Evolutionary conservation across 37 sponge, comb jelly and placozoan species (phyloP), one percentile per base, ranked within the genome.

Genomic region (Beroe forskalii): DNA sequence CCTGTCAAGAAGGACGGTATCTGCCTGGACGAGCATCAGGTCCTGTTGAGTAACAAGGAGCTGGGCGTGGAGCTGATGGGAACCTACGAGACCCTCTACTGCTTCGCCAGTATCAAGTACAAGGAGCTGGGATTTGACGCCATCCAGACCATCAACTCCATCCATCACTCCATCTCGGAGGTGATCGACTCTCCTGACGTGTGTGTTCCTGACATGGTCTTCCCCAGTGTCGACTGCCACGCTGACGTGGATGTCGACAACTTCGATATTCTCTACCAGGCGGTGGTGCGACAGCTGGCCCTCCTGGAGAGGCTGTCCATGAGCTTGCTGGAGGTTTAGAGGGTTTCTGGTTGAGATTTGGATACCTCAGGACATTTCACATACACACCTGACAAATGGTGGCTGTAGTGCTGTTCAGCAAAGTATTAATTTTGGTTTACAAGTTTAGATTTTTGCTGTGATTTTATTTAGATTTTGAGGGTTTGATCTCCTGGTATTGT

Each of bases 1-100:
- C 55, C 55, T 6, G 55, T 48, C 93, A 32, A 96, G 76, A 35
- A 25, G 0, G 19, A 94, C 72, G 23, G 95, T 91, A 0, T 31
- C 32, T 23, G 67, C 80, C 63, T 95, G 91, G 55, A 48, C 55
- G 55, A 48, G 12, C 55, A 48, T 12, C 55, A 48, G 55, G 55
- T 48, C 12, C 12, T 48, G 55, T 12, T 48, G 12, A 48, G 55
- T 12, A 48, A 48, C 55, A 48, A 48, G 12, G 12, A 48, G 55
- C 6, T 48, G 12, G 55, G 55, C 12, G 55, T 48, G 6, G 55
- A 48, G 55, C 55, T 48, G 12, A 48, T 48, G 55, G 55, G 55
- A 48, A 48, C 55, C 12, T 48, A 48, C 55, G 55, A 48, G 55
- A 48, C 55, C 6, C 6, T 48, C 55, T 48, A 48, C 55, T 48